phyloP scores from a whole-genome alignment of 2,888 invertebrate species.

The Cylindroiulus punctatus region DNA sequence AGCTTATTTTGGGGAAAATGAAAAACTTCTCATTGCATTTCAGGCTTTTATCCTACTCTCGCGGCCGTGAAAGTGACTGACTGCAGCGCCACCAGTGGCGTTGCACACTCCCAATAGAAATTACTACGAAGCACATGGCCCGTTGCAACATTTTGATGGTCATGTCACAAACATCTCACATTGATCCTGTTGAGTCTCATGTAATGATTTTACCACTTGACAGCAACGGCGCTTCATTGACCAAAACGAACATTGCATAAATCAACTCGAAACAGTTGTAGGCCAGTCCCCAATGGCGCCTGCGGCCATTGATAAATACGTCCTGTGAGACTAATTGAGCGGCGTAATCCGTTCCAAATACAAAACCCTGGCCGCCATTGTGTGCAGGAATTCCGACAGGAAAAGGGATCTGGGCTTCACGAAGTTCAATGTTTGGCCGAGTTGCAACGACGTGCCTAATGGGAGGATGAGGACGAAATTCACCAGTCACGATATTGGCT shows the following conservation, averaged over 20 bases:
- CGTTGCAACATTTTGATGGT: too few species aligned
- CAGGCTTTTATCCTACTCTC: too few species aligned
- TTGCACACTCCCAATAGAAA: too few species aligned
- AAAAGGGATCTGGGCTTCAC: conserved; percentile 42
- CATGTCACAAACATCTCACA: too few species aligned
- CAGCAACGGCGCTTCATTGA: not conserved
- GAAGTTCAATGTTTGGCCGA: conserved; percentile 33
- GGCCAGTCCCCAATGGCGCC: not conserved
- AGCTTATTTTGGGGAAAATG: too few species aligned
- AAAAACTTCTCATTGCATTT: too few species aligned
- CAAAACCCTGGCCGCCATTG: conserved; percentile 29
- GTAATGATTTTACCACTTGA: too few species aligned
- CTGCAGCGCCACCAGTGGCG: too few species aligned
- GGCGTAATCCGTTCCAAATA: not conserved
- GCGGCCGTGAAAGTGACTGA: too few species aligned
- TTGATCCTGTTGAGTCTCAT: too few species aligned
- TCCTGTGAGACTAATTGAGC: not conserved
- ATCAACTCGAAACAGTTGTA: not conserved
- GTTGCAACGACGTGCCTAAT: conserved; percentile 1
- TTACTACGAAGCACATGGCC: too few species aligned
- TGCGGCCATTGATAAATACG: not conserved
- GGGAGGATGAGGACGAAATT: conserved; percentile 21
- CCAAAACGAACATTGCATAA: not conserved
- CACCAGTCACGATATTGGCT: not conserved
- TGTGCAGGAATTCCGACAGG: conserved; percentile 2